Base-by-base conservation (phyloP, 2,888 invertebrate species). In the Euspilapteryx auroguttella region DNA sequence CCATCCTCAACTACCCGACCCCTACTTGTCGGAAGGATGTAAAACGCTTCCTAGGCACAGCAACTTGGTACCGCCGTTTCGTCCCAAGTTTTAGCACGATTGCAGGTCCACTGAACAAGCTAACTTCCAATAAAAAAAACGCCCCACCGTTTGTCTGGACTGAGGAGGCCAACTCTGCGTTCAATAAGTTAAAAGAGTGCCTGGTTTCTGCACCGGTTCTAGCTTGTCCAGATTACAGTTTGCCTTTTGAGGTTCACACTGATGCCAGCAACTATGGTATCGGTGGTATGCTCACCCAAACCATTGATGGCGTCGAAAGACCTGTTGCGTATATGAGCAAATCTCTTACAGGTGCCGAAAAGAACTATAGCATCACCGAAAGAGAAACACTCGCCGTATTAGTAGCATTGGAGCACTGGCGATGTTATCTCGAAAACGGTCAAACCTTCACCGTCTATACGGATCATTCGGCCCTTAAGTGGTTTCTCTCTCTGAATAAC, bases 301-400 rank as follows among this genome's bases (percentile, higher is more conserved):
- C 13, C 7, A 8, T 27, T 3, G 11, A 34, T 11, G 31, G 31
- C 11, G 24, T 14, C 7, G 29, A 29, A 13, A 31, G 32, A 9
- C 34, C 33, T 2, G 29, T 39, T 9, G 35, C 38, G 1, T 37
- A 32, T 12, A 34, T 37, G 36, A 40, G 38, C 21, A 32, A 29
- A 2, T 35, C 35, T 0, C 26, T 38, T 1, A 28, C 29, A n/a
- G 45, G 14, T n/a, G n/a, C n/a, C n/a, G n/a, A n/a, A n/a, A n/a
- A n/a, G n/a, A n/a, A n/a, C n/a, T n/a, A n/a, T n/a, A 39, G 41
- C 12, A 27, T 34, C 0, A 47, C 47, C 0, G 47, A 49, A 28
- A 25, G 44, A 0, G 46, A 47, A 24, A 25, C 43, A 0, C 21
- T 47, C 0, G 45, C 45, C 2, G 45, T 45, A 0, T 14, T 47